Evolutionary conservation across 2,888 invertebrate species (phyloP), one percentile per base, ranked within the genome.

Genomic region (Lithosia quadra): DNA sequence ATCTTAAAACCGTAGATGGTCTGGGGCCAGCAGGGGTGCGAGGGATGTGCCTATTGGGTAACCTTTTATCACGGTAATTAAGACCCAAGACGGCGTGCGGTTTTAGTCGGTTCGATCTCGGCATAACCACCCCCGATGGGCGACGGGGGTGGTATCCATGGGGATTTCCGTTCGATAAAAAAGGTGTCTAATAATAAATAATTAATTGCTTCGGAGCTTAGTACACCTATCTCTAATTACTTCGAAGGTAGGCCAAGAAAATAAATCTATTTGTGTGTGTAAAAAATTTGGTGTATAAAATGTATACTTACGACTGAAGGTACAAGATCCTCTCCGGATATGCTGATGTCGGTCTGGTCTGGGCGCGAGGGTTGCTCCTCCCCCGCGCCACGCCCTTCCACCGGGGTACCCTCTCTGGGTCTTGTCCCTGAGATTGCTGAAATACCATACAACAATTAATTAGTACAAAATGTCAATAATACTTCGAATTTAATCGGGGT

Each of bases 331-430:
- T 94, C 94, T 33, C 91, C 91, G 22, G 92, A 90, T 87, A 94
- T 89, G 85, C 90, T 91, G 85, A 94, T 93, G 82, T 94, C 92
- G 4, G 90, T 88, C 79, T 87, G 88, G 63, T 92, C 93, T 53
- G 92, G 91, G 84, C 91, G 92, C 85, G 91, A 88, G 87, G 92
- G 89, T 71, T 80, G 82, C 55, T 90, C 89, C 80, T 89, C 91
- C 84, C 90, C 91, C 84, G 90, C 88, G 84, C 88, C 90, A 59
- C 85, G 81, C 53, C 87, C 85, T 62, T 86, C 88, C 68, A 87
- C 86, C n/a, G 78, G 73, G 49, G 86, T 84, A n/a, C 86, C 89
- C 74, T 90, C 91, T 67, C 78, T 83, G 58, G 88, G 76, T 71
- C 87, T 87, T 72, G 80, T 84, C 74, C 88, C 87, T 71, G 88